Evolutionary conservation across 2,888 invertebrate genomes (phyloP).

Genomic region (Acronicta alni): DNA sequence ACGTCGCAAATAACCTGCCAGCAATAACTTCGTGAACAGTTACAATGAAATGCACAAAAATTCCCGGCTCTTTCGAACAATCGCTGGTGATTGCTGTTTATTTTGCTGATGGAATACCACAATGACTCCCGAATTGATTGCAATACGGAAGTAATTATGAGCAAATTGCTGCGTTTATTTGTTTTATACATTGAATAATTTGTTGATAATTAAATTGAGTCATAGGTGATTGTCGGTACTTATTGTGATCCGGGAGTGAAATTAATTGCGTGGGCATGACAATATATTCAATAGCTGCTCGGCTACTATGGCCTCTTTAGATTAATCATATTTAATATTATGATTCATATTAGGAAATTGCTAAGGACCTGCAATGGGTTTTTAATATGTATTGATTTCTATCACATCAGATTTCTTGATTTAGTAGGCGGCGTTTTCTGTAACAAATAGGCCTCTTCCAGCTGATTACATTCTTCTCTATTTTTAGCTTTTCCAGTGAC

Average conservation of each 20-base stretch:
- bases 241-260: constrained; percentile 3
- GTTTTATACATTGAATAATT: constrained; percentile 3
- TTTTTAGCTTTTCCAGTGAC: too few relatives aligned
- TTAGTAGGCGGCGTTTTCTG: too few relatives aligned
- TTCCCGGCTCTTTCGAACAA: constrained; percentile 30
- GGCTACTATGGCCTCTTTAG: too few relatives aligned
- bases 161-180: constrained; percentile 8
- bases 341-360: too few relatives aligned
- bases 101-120: constrained; percentile 29
- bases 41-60: constrained; percentile 38
- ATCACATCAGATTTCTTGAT: too few relatives aligned
- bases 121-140: constrained; percentile 32
- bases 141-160: constrained; percentile 24
- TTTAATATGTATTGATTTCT: too few relatives aligned
- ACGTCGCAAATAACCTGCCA: constrained; percentile 46
- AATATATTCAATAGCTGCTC: too few relatives aligned
- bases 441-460: too few relatives aligned
- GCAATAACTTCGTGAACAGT: constrained; percentile 34
- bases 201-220: constrained; percentile 5
- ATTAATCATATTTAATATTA: too few relatives aligned
- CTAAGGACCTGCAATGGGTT: too few relatives aligned
- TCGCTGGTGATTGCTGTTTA: constrained; percentile 38
- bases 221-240: not conserved
- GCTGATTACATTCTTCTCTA: too few relatives aligned
- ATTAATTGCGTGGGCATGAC: not conserved